A percentile compares a stretch with the other conserved stretches of the same genome.
phyloP scores from a whole-genome alignment of 2,888 invertebrate genomes.

The Yponomeuta sedellus region DNA sequence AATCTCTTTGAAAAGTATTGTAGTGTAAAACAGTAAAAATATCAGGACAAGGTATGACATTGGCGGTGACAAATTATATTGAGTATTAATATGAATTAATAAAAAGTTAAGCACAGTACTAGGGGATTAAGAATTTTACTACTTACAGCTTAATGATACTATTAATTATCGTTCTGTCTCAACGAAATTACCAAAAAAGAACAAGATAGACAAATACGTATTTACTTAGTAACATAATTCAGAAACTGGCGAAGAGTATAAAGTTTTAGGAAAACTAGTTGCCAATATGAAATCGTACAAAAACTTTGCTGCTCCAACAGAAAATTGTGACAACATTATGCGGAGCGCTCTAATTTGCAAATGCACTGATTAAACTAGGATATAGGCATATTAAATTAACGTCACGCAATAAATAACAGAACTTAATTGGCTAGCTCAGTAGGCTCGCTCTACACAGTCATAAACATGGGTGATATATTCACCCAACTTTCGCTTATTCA shows the following conservation, averaged over 20 bases:
- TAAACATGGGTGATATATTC: neutral
- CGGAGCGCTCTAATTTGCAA: neutral
- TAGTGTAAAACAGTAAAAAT: too few species aligned
- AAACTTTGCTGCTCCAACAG: neutral
- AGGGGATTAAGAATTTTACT: too few species aligned
- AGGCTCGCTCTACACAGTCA: neutral
- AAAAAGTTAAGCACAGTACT: too few species aligned
- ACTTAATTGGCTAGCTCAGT: neutral
- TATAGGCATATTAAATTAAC: neutral
- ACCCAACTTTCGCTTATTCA: slow-evolving; percentile 41
- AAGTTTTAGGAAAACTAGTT: neutral
- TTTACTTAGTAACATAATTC: too few species aligned
- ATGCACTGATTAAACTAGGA: neutral
- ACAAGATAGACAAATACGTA: too few species aligned
- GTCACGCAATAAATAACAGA: neutral
- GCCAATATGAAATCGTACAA: neutral
- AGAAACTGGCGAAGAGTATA: neutral
- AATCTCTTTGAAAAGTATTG: too few species aligned
- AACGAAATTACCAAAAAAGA: too few species aligned
- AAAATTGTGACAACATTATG: neutral
- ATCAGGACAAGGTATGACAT: too few species aligned
- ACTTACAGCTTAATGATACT: too few species aligned
- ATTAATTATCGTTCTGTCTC: too few species aligned
- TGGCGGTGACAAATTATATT: too few species aligned
- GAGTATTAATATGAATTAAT: too few species aligned